Conservation (phyloP, 2,797 vertebrate genomes). For the Notamacropus eugenii region DNA sequence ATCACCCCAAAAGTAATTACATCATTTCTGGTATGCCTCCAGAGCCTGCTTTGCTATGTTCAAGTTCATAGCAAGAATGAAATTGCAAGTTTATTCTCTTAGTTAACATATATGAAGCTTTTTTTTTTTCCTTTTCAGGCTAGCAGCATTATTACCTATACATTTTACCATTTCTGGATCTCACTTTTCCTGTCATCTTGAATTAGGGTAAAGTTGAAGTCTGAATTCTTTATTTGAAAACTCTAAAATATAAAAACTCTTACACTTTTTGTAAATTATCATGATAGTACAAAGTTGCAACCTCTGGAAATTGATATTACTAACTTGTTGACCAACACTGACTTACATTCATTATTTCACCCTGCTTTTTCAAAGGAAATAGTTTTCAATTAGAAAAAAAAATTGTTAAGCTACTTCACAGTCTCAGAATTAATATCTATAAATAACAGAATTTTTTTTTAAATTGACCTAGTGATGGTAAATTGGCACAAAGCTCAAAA, state of each 20-base stretch:
- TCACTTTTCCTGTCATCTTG: background rate
- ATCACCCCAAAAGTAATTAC: background rate
- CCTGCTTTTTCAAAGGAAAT: slow-evolving; percentile 62
- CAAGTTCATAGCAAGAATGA: slow-evolving; percentile 29
- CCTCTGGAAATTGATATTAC: slow-evolving; percentile 54
- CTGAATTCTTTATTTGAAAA: slow-evolving; percentile 51
- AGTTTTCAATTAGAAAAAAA: slow-evolving; percentile 76
- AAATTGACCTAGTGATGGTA: slow-evolving; percentile 87
- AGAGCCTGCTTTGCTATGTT: slow-evolving; percentile 42
- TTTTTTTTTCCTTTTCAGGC: background rate
- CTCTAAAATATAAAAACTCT: background rate
- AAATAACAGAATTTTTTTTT: slow-evolving; percentile 70
- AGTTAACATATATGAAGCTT: slow-evolving; percentile 51
- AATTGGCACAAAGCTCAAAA: slow-evolving; percentile 89
- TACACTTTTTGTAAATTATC: slow-evolving; percentile 33
- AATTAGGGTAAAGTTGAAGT: background rate
- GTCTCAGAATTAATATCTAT: slow-evolving; percentile 78
- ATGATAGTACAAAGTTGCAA: slow-evolving; percentile 39
- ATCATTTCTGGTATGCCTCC: slow-evolving; percentile 34
- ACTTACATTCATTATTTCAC: slow-evolving; percentile 73
- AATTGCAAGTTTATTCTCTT: slow-evolving; percentile 34
- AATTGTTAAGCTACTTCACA: slow-evolving; percentile 66
- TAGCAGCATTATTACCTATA: background rate
- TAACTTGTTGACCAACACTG: slow-evolving; percentile 66
- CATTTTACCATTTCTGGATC: background rate